Base-by-base conservation (phyloP, 2,113 vertebrate genomes). In the mouse (Mus musculus) region DNA sequence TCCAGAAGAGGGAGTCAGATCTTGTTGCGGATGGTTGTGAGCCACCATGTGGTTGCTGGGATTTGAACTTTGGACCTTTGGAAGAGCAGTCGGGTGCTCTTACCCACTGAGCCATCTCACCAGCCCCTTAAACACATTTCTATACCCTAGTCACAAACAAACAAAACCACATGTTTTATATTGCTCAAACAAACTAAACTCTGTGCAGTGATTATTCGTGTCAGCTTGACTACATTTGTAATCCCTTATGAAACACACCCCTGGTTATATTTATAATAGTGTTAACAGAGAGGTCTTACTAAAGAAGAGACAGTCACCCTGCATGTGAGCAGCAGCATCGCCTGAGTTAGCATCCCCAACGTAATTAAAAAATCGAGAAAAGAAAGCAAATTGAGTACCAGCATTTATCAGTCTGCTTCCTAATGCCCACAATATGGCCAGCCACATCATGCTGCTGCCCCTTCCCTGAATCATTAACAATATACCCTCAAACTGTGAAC, bases 91-190 rank as follows among this genome's bases (percentile, higher is more conserved):
- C n/a, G n/a, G n/a, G n/a, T n/a, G n/a, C n/a, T n/a, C n/a, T n/a
- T n/a, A n/a, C n/a, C n/a, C n/a, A n/a, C n/a, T n/a, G n/a, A n/a
- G n/a, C n/a, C n/a, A n/a, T n/a, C n/a, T n/a, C n/a, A n/a, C n/a
- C n/a, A n/a, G n/a, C n/a, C n/a, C n/a, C n/a, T 49, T 30, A 54
- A 54, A 52, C 49, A 56, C 16, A 36, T 80, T 11, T 54, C 75
- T 86, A 86, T 39, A 88, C 56, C 56, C 11, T 93, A 85, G 39
- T 49, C 73, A 91, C 36, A 95, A 93, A 56, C 20, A 67, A 30
- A 71, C 49, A 54, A 81, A 81, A 16, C 19, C 19, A 30, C 46
- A 49, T 19, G 46, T 78, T 30, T 77, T 52, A 54, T 54, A 54
- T 33, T 52, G 76, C 28, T 56, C 77, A 80, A 36, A 80, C 49